Conservation (phyloP, 1,140 invertebrate genomes). For the Tenebrio molitor region DNA sequence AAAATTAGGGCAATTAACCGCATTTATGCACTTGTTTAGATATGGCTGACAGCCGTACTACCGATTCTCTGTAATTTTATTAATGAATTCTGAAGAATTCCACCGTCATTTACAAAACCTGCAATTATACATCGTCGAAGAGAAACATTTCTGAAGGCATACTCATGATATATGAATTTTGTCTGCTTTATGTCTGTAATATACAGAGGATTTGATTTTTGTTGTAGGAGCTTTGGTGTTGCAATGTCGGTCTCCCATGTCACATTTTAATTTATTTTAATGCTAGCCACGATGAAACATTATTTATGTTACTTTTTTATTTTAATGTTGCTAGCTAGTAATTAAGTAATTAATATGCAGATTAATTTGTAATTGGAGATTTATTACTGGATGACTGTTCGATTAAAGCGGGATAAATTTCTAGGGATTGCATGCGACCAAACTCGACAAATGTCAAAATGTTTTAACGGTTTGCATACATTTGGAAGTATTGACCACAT, state of each 20-base stretch:
- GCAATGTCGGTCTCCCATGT: slow-evolving; percentile 21
- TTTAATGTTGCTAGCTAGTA: slow-evolving; percentile 17
- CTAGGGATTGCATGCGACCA: not conserved
- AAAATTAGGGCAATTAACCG: slow-evolving; percentile 18
- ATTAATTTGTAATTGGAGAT: slow-evolving; percentile 43
- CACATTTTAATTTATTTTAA: slow-evolving; percentile 28
- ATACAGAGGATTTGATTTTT: slow-evolving; percentile 21
- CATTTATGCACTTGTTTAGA: slow-evolving; percentile 36
- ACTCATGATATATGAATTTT: slow-evolving; percentile 51
- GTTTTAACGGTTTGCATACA: not conserved
- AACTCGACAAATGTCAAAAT: not conserved
- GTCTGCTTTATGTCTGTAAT: slow-evolving; percentile 29
- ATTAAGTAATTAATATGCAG: slow-evolving; percentile 47
- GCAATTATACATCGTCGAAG: slow-evolving; percentile 49
- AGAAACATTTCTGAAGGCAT: slow-evolving; percentile 42
- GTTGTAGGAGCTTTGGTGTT: slow-evolving; percentile 24
- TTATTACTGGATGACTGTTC: slow-evolving; percentile 19
- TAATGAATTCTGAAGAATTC: slow-evolving; percentile 50
- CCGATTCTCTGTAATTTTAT: slow-evolving; percentile 48
- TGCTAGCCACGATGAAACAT: slow-evolving; percentile 7
- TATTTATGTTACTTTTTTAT: slow-evolving; percentile 37
- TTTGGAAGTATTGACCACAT: not conserved
- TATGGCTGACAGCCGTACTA: slow-evolving; percentile 30
- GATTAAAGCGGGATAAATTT: slow-evolving; percentile 16
- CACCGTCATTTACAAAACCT: slow-evolving; percentile 49